Conservation (phyloP, 1,140 invertebrate genomes). For the Paracyclopina nana region DNA sequence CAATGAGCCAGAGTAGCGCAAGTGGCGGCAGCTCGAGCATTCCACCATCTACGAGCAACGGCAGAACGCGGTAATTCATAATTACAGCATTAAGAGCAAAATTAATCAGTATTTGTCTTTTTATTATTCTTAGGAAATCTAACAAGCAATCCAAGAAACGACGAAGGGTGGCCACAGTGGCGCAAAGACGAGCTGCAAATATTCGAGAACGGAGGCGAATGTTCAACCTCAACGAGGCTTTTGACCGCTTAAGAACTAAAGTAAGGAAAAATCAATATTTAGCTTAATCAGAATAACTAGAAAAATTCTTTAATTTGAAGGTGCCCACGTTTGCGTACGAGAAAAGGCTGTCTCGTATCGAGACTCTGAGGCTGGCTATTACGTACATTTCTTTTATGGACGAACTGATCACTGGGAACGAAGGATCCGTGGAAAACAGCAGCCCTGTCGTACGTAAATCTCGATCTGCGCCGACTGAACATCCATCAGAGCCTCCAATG, state of each 20-base stretch:
- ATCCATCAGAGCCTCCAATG: not conserved
- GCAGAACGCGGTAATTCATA: not conserved
- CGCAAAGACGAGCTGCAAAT: conserved; percentile 74
- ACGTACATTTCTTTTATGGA: conserved; percentile 96
- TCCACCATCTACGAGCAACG: not conserved
- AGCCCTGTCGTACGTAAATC: no score
- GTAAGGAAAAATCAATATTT: conserved; percentile 22
- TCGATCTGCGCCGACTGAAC: not conserved
- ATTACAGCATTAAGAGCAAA: not conserved
- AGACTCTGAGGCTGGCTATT: conserved; percentile 85
- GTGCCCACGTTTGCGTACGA: conserved; percentile 98
- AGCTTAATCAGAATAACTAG: not conserved
- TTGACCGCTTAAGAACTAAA: conserved; percentile 73
- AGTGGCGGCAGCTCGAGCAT: not conserved
- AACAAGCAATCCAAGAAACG: conserved; percentile 41
- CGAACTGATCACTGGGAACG: conserved; percentile 41
- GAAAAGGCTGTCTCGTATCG: conserved; percentile 89
- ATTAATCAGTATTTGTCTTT: not conserved
- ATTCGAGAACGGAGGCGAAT: conserved; percentile 81
- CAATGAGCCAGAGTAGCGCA: not conserved
- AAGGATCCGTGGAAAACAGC: not conserved
- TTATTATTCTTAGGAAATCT: no score
- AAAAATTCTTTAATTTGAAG: conserved; percentile 21
- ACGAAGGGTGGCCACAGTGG: conserved; percentile 64
- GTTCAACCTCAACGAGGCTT: conserved; percentile 94